Percentiles rank a stretch among this genome's conserved stretches.
Conservation (phyloP, 2,888 invertebrate species). For the Cephalotes varians region DNA sequence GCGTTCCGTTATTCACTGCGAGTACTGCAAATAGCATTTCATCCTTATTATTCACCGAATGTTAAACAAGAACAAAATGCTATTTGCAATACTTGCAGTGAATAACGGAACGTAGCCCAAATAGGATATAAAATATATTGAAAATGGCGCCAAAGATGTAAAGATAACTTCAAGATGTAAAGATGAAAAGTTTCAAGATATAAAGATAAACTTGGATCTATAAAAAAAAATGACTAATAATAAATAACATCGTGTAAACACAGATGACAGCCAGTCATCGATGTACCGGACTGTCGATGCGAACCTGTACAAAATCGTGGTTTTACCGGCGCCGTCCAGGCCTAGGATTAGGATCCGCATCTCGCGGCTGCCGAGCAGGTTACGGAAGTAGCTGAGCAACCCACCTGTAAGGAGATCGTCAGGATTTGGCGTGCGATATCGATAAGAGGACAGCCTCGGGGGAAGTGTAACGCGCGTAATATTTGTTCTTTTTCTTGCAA, state of each 20-base stretch:
- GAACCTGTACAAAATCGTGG: slow-evolving; percentile 97
- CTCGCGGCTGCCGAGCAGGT: slow-evolving; percentile 97
- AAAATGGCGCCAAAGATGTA: background rate
- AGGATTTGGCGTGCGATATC: slow-evolving; percentile 8
- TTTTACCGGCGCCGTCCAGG: slow-evolving; percentile 99
- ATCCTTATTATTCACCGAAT: too few species aligned
- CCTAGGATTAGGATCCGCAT: slow-evolving; percentile 99
- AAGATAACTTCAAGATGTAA: background rate
- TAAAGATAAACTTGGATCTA: background rate
- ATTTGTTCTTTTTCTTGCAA: slow-evolving; percentile 23
- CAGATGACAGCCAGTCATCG: slow-evolving; percentile 43
- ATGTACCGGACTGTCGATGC: slow-evolving; percentile 54
- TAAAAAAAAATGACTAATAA: background rate
- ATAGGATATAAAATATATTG: background rate
- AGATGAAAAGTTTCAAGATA: background rate
- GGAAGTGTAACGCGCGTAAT: background rate
- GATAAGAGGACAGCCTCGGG: background rate
- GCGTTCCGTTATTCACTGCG: too few species aligned
- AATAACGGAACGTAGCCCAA: too few species aligned
- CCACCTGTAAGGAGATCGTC: slow-evolving; percentile 90
- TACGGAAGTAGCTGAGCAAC: slow-evolving; percentile 98
- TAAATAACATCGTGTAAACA: background rate
- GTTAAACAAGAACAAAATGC: too few species aligned
- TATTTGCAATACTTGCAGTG: too few species aligned
- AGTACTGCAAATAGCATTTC: too few species aligned